phyloP scores from a whole-genome alignment of 2,113 vertebrate genomes.

The Hipposideros armiger region DNA sequence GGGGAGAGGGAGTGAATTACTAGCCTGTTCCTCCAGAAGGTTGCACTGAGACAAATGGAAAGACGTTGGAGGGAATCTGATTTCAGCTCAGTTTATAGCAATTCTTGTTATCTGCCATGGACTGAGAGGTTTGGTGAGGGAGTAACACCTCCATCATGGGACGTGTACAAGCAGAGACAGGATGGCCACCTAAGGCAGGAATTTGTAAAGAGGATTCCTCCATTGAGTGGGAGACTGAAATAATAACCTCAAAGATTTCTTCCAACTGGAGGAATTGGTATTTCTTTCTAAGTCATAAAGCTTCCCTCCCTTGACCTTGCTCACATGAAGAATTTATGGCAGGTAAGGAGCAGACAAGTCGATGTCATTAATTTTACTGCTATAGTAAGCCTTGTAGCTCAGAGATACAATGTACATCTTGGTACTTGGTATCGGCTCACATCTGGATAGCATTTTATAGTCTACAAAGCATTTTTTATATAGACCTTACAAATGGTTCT shows the following conservation, averaged over 20 bases:
- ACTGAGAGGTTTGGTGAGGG: not conserved
- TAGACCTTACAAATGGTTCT: not conserved
- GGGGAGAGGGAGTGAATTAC: not conserved
- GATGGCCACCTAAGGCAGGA: not conserved
- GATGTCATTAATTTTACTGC: conserved; percentile 6
- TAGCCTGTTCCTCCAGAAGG: not conserved
- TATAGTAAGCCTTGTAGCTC: not conserved
- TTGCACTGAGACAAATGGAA: not conserved
- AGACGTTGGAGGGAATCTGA: not conserved
- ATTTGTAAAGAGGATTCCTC: conserved; percentile 12
- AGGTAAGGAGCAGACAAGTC: conserved; percentile 22
- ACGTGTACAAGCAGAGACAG: not conserved
- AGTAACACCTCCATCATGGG: not conserved
- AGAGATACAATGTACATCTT: not conserved
- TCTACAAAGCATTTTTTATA: not conserved
- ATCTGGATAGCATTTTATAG: not conserved
- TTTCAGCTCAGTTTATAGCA: not conserved
- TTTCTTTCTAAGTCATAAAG: conserved; percentile 44
- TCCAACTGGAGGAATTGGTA: not conserved
- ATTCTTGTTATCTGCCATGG: not conserved
- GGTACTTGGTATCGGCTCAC: not conserved
- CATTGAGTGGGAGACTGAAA: conserved; percentile 42
- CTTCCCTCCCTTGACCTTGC: not conserved
- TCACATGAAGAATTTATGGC: not conserved
- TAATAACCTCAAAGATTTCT: conserved; percentile 36